phyloP scores from a whole-genome alignment of 2,888 invertebrate species.

The Morpho deidamia region DNA sequence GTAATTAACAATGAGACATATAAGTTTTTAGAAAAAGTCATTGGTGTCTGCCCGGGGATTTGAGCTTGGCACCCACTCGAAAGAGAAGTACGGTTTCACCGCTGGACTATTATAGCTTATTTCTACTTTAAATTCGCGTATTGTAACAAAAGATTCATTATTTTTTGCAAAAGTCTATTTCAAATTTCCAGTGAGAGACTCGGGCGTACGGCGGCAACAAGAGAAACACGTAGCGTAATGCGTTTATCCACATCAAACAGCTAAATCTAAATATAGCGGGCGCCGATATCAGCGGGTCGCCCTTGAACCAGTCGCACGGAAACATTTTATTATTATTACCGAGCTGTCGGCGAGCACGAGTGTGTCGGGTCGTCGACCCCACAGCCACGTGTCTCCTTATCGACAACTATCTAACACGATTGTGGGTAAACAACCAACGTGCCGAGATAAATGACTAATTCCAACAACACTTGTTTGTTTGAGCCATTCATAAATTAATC shows the following conservation, averaged over 20 bases:
- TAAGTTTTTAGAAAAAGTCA: too few relatives aligned
- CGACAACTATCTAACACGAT: conserved; percentile 79
- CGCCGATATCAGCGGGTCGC: conserved; percentile 78
- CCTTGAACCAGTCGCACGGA: conserved; percentile 79
- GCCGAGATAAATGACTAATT: conserved; percentile 78
- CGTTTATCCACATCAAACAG: conserved; percentile 63
- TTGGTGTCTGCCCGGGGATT: too few relatives aligned
- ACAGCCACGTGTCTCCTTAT: conserved; percentile 77
- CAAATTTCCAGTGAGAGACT: background rate
- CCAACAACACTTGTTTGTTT: conserved; percentile 64
- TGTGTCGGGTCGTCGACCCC: conserved; percentile 75
- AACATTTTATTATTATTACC: conserved; percentile 79
- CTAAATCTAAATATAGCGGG: conserved; percentile 78
- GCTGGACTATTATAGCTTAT: too few relatives aligned
- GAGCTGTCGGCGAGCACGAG: conserved; percentile 76
- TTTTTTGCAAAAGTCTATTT: too few relatives aligned
- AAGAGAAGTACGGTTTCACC: too few relatives aligned
- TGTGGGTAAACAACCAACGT: conserved; percentile 74
- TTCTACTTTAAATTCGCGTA: too few relatives aligned
- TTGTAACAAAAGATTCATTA: too few relatives aligned
- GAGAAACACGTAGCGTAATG: conserved; percentile 48
- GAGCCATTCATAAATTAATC: conserved; percentile 68
- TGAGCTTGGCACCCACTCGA: too few relatives aligned
- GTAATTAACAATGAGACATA: too few relatives aligned
- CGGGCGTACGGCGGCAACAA: conserved; percentile 23